phyloP scores from a whole-genome alignment of 2,113 vertebrate genomes.

The Albula goreensis region DNA sequence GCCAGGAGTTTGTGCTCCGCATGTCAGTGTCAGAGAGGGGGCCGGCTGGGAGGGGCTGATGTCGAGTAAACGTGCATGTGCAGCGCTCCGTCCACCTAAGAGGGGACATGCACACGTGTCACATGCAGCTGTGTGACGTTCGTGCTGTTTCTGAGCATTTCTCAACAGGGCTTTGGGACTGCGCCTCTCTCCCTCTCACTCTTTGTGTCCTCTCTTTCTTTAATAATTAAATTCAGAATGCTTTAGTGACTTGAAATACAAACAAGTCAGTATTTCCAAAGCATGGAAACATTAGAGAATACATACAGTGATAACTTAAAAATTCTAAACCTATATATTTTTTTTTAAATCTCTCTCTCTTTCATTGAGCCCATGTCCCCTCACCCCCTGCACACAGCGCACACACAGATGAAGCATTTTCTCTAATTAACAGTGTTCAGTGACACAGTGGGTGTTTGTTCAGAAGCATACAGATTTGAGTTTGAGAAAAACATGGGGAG shows the following conservation, averaged over 20 bases:
- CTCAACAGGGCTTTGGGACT: constrained; percentile 11
- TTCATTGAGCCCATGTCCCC: neutral
- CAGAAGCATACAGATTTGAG: constrained; percentile 24
- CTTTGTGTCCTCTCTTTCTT: neutral
- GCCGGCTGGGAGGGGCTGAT: neutral
- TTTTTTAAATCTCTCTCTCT: neutral
- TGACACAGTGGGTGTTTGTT: constrained; percentile 39
- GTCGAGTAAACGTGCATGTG: neutral
- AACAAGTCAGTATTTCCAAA: neutral
- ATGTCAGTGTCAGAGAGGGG: neutral
- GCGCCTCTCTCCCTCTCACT: constrained; percentile 21
- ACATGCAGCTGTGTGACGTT: neutral
- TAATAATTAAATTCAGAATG: neutral
- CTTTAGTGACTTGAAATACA: neutral
- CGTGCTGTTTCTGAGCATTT: neutral
- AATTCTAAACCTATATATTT: neutral
- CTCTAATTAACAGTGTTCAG: constrained; percentile 45
- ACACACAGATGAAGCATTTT: constrained; percentile 35
- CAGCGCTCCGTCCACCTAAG: neutral
- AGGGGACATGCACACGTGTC: neutral
- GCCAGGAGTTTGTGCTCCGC: neutral
- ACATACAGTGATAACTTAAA: too few relatives aligned
- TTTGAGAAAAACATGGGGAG: neutral
- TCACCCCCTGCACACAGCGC: constrained; percentile 24
- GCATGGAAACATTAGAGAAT: neutral